phyloP scores from a whole-genome alignment of 2,888 invertebrate genomes.

The Pterostichus madidus region DNA sequence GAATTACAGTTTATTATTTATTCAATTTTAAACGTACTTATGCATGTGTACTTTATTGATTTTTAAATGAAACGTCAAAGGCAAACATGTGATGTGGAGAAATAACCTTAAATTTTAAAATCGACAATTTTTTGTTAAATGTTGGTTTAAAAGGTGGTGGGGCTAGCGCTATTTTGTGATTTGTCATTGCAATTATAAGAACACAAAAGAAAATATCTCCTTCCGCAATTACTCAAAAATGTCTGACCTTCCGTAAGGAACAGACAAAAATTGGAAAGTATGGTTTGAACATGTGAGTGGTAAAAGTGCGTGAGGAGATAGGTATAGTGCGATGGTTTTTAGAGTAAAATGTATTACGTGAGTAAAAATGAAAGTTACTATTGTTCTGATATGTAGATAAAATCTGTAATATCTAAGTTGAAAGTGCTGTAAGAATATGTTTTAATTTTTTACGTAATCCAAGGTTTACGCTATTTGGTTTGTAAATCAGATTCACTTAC shows the following conservation, averaged over 20 bases:
- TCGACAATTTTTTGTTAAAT: conserved; percentile 39
- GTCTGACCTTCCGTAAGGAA: conserved; percentile 25
- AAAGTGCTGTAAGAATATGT: conserved; percentile 29
- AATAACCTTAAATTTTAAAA: conserved; percentile 8
- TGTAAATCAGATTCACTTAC: conserved; percentile 9
- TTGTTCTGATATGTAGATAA: conserved; percentile 11
- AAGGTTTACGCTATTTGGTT: conserved; percentile 34
- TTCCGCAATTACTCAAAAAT: conserved; percentile 21
- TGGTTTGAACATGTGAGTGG: neutral
- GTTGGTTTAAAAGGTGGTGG: conserved; percentile 47
- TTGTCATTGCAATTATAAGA: conserved; percentile 51
- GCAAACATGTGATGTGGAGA: neutral
- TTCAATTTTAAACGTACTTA: no score
- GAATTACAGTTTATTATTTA: no score
- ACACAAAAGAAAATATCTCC: conserved; percentile 12
- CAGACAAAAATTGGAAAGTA: conserved; percentile 2
- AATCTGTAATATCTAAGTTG: conserved; percentile 25
- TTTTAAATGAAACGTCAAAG: no score
- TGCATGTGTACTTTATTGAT: no score
- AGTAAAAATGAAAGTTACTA: conserved; percentile 48
- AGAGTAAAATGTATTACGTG: conserved; percentile 21
- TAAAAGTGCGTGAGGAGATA: neutral
- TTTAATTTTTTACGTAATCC: conserved; percentile 44
- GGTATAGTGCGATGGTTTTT: conserved; percentile 21
- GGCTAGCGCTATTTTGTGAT: conserved; percentile 57